Evolutionary conservation across 2,797 vertebrate species (phyloP).

Genomic region (Syngnathus rostellatus): DNA sequence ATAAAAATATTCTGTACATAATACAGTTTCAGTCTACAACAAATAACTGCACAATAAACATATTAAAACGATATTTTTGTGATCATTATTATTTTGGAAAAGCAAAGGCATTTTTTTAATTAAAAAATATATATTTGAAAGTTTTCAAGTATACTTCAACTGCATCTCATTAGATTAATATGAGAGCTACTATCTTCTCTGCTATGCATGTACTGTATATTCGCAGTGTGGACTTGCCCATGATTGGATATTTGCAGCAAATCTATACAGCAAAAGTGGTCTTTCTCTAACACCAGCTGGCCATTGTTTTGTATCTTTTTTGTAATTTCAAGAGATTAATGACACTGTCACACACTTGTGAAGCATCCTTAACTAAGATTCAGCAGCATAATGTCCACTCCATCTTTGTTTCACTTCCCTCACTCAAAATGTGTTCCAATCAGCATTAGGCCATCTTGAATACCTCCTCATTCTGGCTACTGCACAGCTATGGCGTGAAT

Average conservation of each 20-base stretch:
- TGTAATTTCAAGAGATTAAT: constrained; percentile 66
- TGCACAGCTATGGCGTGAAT: constrained; percentile 41
- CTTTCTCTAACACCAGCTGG: constrained; percentile 20
- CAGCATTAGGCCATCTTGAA: constrained; percentile 68
- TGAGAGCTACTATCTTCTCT: neutral
- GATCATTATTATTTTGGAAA: neutral
- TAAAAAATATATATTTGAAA: neutral
- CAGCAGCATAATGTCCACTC: constrained; percentile 66
- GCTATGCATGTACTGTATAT: neutral
- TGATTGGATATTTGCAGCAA: constrained; percentile 12
- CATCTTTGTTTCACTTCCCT: constrained; percentile 62
- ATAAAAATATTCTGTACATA: neutral
- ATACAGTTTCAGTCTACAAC: neutral
- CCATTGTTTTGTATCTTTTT: constrained; percentile 42
- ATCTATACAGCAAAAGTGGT: constrained; percentile 6
- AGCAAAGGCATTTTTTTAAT: neutral
- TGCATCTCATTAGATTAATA: neutral
- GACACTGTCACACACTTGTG: constrained; percentile 61
- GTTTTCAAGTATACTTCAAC: neutral
- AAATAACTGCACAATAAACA: neutral
- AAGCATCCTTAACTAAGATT: constrained; percentile 69
- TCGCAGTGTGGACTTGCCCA: neutral
- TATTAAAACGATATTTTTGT: neutral
- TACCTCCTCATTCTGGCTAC: constrained; percentile 59
- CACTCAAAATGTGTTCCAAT: constrained; percentile 63